phyloP scores from a whole-genome alignment of 2,888 invertebrate species.

The Dusona sp. region DNA sequence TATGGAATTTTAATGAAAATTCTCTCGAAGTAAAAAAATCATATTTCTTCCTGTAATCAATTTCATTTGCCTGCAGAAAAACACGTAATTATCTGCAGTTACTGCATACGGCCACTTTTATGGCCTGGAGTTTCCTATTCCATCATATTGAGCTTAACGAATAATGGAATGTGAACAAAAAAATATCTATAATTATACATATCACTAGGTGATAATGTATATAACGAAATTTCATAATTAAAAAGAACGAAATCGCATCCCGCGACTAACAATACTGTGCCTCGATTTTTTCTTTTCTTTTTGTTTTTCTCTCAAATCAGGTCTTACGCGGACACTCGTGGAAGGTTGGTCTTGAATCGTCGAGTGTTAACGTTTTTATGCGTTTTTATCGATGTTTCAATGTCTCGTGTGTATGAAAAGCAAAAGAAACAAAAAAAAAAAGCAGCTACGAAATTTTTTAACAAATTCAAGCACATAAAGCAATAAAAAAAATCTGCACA shows the following conservation, averaged over 20 bases:
- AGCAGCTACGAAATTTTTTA: background rate
- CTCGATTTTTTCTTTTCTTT: conserved; percentile 76
- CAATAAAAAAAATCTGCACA: conserved; percentile 1
- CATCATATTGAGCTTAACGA: background rate
- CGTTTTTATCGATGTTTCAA: conserved; percentile 72
- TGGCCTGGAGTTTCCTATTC: background rate
- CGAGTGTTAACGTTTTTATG: conserved; percentile 82
- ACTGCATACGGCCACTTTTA: background rate
- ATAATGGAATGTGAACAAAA: background rate
- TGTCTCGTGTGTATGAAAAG: conserved; percentile 44
- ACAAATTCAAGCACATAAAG: conserved; percentile 3
- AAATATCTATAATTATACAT: background rate
- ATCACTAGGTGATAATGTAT: background rate
- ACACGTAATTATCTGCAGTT: background rate
- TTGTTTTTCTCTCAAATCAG: conserved; percentile 80
- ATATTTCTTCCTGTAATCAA: conserved; percentile 71
- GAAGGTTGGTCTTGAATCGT: conserved; percentile 87
- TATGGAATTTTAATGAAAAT: background rate
- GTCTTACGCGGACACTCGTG: conserved; percentile 89
- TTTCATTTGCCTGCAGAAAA: background rate
- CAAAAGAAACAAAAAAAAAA: conserved; percentile 7
- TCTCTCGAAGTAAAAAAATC: background rate
- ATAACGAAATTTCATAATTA: conserved; percentile 11
- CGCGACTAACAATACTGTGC: conserved; percentile 76
- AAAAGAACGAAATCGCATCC: conserved; percentile 8